Conservation (phyloP, 2,888 invertebrate species). For the Netelia inedita region DNA sequence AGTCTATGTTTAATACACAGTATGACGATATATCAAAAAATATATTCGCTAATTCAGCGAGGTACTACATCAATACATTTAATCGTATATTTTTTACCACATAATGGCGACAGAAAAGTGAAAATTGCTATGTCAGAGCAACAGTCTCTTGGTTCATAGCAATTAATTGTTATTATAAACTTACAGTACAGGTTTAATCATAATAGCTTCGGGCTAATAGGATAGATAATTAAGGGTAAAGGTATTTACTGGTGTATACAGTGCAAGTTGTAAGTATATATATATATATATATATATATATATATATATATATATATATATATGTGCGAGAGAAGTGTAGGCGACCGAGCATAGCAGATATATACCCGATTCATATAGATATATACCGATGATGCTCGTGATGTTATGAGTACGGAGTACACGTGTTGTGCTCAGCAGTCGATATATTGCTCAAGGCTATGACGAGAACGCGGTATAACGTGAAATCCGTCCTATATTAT, state of each 20-base stretch:
- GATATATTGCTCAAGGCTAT: constrained; percentile 74
- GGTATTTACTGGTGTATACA: constrained; percentile 84
- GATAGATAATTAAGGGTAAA: constrained; percentile 85
- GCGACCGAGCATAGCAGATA: constrained; percentile 22
- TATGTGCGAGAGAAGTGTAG: neutral
- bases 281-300: neutral
- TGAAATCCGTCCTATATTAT: constrained; percentile 53
- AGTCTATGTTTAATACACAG: neutral
- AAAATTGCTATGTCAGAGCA: constrained; percentile 79
- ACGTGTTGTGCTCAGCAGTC: constrained; percentile 80
- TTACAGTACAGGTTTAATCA: constrained; percentile 85
- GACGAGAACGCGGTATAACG: constrained; percentile 53
- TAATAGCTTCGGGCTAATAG: constrained; percentile 85
- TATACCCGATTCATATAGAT: constrained; percentile 4
- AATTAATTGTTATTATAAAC: constrained; percentile 85
- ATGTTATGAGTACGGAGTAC: constrained; percentile 66
- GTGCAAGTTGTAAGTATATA: constrained; percentile 57
- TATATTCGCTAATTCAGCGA: neutral
- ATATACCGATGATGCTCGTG: constrained; percentile 72
- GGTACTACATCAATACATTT: neutral
- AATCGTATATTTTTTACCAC: neutral
- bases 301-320: constrained; percentile 8
- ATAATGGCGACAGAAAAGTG: constrained; percentile 62
- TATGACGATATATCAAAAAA: neutral
- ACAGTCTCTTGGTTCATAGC: constrained; percentile 80